Base-by-base conservation (phyloP, 2,797 vertebrate species). In the Myotis myotis region DNA sequence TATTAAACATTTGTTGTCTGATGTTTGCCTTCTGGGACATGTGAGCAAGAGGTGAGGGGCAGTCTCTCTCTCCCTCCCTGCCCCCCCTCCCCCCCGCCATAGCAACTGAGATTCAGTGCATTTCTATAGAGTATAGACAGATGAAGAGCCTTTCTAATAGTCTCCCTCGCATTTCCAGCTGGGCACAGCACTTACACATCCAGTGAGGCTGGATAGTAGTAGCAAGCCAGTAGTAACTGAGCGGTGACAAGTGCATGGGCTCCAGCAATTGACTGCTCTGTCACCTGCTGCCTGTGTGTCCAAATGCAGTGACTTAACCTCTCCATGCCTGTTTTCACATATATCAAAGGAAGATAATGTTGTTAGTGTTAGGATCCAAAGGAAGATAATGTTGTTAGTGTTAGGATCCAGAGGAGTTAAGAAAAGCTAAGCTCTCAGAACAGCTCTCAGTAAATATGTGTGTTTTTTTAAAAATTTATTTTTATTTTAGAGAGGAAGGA, bases 11-110 rank as follows among this genome's bases (percentile, higher is more conserved):
- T 49, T 49, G 13, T 3, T 81, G 15, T 68, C 84, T 60, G 28
- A 64, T 70, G n/a, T 64, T 82, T 64, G 72, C 49, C 62, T 79
- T 51, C 19, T 64, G 71, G 75, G 28, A 89, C n/a, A 55, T 0
- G 20, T 19, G 44, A 55, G 33, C 53, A 41, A 15, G 22, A 41
- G 36, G 11, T 68, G 33, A 68, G 11, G 3, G 23, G 2, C 38
- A 41, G 19, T 33, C 9, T 66, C 19, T 28, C 6, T 41, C 22
- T 17, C 53, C 8, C 20, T 22, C 51, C 20, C 51, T 53, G 17
- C 19, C 22, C 53, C 3, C 22, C 9, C 22, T 4, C 3, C 53
- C 11, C 23, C 1, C 55, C 2, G 4, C 25, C 0, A 1, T 41
- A 51, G 49, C 41, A 38, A 71, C 30, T 60, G 25, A 57, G 81